These are phyloP conservation scores for Epizoanthus scotinus DNA, from an alignment of 92 coral and sea anemone species.

Conservation along the genomic window DNA sequence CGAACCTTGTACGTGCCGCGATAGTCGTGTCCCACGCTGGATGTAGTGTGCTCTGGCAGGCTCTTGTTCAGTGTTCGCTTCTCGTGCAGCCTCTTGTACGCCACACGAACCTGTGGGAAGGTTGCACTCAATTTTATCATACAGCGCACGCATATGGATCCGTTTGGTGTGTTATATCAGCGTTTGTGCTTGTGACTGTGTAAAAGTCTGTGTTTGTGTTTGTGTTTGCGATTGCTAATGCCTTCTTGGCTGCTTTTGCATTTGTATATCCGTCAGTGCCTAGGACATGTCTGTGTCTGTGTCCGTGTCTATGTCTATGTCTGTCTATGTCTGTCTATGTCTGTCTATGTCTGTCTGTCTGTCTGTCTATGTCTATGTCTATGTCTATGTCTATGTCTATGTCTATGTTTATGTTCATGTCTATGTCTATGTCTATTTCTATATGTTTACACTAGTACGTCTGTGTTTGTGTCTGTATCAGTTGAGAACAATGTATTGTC, in stretches of 20 bases:
- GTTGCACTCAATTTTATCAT: background rate
- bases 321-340: too few species aligned
- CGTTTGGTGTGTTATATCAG: too few species aligned
- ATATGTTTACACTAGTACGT: background rate
- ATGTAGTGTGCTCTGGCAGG: constrained; percentile 80
- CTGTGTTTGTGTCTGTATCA: background rate
- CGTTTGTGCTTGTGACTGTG: too few species aligned
- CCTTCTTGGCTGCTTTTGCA: background rate
- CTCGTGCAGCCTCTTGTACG: constrained; percentile 88
- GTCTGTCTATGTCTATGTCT: too few species aligned
- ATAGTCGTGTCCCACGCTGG: constrained; percentile 57
- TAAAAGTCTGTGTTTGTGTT: too few species aligned
- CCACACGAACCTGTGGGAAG: constrained; percentile 79
- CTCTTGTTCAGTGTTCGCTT: constrained; percentile 82
- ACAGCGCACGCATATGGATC: background rate
- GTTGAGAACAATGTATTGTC: too few species aligned
- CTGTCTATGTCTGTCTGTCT: background rate
- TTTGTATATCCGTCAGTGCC: background rate
- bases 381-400: background rate
- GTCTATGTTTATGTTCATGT: background rate
- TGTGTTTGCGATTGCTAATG: too few species aligned
- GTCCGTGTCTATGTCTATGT: background rate
- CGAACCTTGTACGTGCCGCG: constrained; percentile 53
- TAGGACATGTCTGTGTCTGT: background rate
- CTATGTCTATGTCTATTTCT: too few species aligned